Conservation (phyloP, 2,888 invertebrate genomes). For the Hypomecis punctinalis region DNA sequence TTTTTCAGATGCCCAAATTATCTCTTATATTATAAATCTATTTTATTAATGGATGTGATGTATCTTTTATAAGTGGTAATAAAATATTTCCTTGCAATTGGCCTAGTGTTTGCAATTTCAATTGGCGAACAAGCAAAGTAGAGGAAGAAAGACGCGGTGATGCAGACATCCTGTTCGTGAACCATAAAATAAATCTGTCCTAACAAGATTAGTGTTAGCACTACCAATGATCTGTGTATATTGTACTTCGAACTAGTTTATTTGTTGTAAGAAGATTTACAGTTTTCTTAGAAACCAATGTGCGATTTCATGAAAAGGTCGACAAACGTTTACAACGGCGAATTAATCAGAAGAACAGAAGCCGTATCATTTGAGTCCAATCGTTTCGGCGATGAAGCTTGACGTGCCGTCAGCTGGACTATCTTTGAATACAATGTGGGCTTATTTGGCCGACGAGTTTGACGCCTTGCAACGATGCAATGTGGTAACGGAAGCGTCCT, state of each 20-base stretch:
- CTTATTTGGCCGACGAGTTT: slow-evolving; percentile 52
- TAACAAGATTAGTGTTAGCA: slow-evolving; percentile 30
- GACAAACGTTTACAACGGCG: slow-evolving; percentile 30
- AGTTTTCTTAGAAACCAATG: slow-evolving; percentile 31
- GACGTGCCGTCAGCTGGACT: slow-evolving; percentile 28
- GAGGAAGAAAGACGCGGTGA: slow-evolving; percentile 57
- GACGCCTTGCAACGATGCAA: slow-evolving; percentile 48
- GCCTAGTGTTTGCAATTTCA: slow-evolving; percentile 38
- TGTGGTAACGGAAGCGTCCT: slow-evolving; percentile 60
- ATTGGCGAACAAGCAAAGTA: slow-evolving; percentile 50
- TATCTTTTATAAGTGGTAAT: background rate
- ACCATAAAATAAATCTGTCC: slow-evolving; percentile 47
- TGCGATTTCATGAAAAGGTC: slow-evolving; percentile 33
- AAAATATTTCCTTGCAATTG: slow-evolving; percentile 22
- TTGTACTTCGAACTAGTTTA: slow-evolving; percentile 18
- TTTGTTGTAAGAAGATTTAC: slow-evolving; percentile 34
- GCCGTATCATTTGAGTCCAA: slow-evolving; percentile 42
- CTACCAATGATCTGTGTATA: slow-evolving; percentile 22
- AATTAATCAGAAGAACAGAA: slow-evolving; percentile 33
- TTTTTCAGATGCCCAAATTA: no score
- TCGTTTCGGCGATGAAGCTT: slow-evolving; percentile 35
- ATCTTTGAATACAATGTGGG: slow-evolving; percentile 46
- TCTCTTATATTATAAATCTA: no score
- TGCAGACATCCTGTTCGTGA: slow-evolving; percentile 63
- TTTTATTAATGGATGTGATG: no score